A percentile compares a stretch with the other conserved stretches of the same genome.
These are phyloP conservation scores for Lumbricus terrestris DNA, from an alignment of 2,888 invertebrate species.

Conservation along the genomic window DNA sequence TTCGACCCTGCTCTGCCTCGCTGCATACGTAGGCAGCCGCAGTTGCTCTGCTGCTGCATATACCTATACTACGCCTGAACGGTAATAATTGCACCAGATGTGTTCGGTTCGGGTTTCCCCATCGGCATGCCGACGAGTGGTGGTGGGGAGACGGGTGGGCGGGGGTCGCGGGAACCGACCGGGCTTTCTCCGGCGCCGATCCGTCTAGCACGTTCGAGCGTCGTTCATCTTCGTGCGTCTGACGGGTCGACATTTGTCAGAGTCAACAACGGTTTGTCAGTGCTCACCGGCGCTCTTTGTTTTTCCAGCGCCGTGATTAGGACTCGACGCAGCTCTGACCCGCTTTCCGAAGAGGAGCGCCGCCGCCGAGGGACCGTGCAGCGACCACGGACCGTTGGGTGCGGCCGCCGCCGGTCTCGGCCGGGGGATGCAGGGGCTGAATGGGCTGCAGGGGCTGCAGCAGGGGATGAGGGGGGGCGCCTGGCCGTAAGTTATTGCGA, in stretches of 20 bases:
- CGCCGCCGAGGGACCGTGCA: background rate
- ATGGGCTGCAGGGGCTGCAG: background rate
- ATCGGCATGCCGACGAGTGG: background rate
- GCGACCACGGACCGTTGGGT: background rate
- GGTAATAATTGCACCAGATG: conserved; percentile 15
- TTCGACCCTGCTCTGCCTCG: conserved; percentile 21
- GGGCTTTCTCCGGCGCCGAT: conserved; percentile 26
- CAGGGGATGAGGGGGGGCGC: too few relatives aligned
- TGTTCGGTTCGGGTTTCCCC: background rate
- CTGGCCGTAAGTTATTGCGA: conserved; percentile 3
- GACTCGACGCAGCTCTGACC: background rate
- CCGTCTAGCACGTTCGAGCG: conserved; percentile 21
- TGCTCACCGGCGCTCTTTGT: background rate
- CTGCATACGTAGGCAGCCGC: background rate
- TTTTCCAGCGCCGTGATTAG: conserved; percentile 19
- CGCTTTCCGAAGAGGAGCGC: background rate
- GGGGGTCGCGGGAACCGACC: background rate
- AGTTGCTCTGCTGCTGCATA: background rate
- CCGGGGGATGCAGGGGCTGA: background rate
- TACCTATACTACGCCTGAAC: background rate
- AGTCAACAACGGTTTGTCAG: conserved; percentile 9
- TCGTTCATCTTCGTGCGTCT: background rate
- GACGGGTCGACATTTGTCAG: background rate
- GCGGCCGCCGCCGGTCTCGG: background rate
- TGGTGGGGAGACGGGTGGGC: conserved; percentile 6